phyloP scores from a whole-genome alignment of 1,140 invertebrate species.

The Dendroctonus ponderosae region DNA sequence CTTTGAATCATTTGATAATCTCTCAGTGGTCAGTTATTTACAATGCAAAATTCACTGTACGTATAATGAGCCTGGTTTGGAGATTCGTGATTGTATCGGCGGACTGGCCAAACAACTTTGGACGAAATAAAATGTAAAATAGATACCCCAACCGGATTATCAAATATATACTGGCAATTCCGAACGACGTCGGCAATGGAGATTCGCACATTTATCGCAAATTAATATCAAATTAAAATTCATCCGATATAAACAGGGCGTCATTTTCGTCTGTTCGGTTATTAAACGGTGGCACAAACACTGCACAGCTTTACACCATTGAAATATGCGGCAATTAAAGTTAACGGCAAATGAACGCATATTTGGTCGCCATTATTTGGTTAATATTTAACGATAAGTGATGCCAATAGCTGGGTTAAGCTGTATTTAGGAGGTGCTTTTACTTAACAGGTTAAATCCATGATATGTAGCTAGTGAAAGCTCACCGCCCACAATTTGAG shows the following conservation, averaged over 20 bases:
- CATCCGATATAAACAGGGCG: constrained; percentile 9
- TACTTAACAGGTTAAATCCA: constrained; percentile 28
- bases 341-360: constrained; percentile 36
- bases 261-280: constrained; percentile 14
- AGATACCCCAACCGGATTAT: too few species aligned
- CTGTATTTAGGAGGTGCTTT: constrained; percentile 43
- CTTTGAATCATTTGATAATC: too few species aligned
- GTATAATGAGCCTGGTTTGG: too few species aligned
- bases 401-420: constrained; percentile 44
- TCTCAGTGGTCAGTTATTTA: too few species aligned
- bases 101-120: too few species aligned
- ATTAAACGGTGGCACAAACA: constrained; percentile 28
- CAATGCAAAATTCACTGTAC: too few species aligned
- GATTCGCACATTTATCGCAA: constrained; percentile 9
- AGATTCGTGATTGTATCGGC: too few species aligned
- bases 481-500: too few species aligned
- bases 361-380: constrained; percentile 33
- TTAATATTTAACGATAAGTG: constrained; percentile 47
- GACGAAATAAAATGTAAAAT: too few species aligned
- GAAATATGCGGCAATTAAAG: constrained; percentile 44
- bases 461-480: constrained; percentile 7
- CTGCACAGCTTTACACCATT: constrained; percentile 29
- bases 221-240: constrained; percentile 25
- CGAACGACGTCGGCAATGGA: too few species aligned
- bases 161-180: too few species aligned